Evolutionary conservation across 2,113 vertebrate species (phyloP).

Genomic region (Dendropsophus ebraccatus): DNA sequence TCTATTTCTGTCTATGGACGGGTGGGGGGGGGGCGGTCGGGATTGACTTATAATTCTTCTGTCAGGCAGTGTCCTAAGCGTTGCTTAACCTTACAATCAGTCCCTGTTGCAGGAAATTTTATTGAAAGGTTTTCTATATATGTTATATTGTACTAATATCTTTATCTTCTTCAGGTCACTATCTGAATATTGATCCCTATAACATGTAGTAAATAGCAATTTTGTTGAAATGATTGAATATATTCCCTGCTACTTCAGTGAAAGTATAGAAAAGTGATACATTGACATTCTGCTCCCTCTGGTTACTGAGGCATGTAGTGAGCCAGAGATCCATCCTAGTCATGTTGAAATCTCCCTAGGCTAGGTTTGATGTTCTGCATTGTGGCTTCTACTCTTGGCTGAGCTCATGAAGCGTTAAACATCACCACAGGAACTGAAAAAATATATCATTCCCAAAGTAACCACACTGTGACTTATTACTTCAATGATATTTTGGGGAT

Average conservation of each 20-base stretch:
- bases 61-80: too few species aligned
- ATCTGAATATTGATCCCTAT: too few species aligned
- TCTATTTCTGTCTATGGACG: too few species aligned
- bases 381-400: conserved; percentile 8
- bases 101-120: too few species aligned
- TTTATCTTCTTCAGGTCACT: too few species aligned
- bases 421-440: conserved; percentile 19
- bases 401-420: conserved; percentile 24
- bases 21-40: too few species aligned
- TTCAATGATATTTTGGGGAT: conserved; percentile 2
- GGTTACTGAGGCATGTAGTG: conserved; percentile 17
- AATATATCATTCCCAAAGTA: neutral
- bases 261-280: neutral
- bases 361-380: conserved; percentile 26
- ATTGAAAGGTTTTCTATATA: too few species aligned
- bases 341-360: conserved; percentile 21
- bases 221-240: neutral
- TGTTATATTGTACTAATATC: too few species aligned
- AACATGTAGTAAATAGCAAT: neutral
- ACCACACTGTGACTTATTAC: conserved; percentile 21
- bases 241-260: neutral
- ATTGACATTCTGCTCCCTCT: neutral
- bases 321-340: conserved; percentile 12
- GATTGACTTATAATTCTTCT: too few species aligned
- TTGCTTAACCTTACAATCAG: too few species aligned